phyloP scores from a whole-genome alignment of 2,888 invertebrate species.

The Petrophora chlorosata region DNA sequence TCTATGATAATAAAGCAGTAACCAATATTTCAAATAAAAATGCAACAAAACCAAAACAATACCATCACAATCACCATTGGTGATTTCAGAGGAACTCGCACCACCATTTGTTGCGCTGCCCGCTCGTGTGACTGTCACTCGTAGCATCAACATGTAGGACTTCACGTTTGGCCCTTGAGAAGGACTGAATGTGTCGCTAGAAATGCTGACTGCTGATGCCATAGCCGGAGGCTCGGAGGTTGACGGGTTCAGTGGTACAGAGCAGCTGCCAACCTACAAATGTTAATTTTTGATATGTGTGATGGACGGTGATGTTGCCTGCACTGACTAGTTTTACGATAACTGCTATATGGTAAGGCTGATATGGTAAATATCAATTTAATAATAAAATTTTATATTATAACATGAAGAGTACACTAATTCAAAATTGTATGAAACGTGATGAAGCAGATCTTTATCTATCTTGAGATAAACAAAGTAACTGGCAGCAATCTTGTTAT shows the following conservation, averaged over 20 bases:
- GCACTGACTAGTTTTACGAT: too few species aligned
- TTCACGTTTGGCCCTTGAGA: constrained; percentile 91
- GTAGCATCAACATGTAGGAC: constrained; percentile 91
- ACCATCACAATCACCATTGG: constrained; percentile 80
- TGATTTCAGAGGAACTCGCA: constrained; percentile 73
- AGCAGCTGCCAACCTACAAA: constrained; percentile 86
- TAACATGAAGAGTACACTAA: too few species aligned
- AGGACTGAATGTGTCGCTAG: constrained; percentile 92
- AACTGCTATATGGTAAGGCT: too few species aligned
- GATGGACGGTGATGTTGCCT: too few species aligned
- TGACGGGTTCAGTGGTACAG: constrained; percentile 90
- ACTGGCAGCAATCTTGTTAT: too few species aligned
- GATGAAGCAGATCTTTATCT: too few species aligned
- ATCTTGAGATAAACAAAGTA: too few species aligned
- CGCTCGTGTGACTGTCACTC: constrained; percentile 83
- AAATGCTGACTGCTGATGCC: constrained; percentile 92
- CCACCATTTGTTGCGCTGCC: constrained; percentile 51
- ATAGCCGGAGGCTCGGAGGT: constrained; percentile 85
- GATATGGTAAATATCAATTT: too few species aligned
- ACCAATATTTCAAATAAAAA: constrained; percentile 1
- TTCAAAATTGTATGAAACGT: too few species aligned
- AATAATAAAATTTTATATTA: too few species aligned
- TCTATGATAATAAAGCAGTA: background rate
- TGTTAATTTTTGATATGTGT: background rate
- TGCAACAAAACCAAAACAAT: constrained; percentile 16